Base-by-base conservation (phyloP, 2,888 invertebrate species). In the Eupithecia subumbrata region DNA sequence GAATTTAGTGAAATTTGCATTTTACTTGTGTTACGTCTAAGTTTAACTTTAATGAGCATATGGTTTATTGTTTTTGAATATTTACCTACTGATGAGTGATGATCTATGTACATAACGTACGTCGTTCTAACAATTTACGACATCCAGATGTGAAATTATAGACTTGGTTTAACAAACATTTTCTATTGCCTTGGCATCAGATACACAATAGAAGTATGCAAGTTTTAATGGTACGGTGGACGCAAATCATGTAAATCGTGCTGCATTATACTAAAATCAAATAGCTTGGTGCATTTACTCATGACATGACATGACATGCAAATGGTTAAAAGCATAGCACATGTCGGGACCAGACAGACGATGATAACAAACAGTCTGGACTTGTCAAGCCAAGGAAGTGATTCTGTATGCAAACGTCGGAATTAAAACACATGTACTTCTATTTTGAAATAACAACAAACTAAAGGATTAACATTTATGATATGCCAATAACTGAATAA, bases 221-320 rank as follows among this genome's bases (percentile, higher is more conserved):
- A 72, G 66, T 74, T 74, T 71, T 76, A 74, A 77, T 77, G 70
- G 71, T 63, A 74, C 70, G 70, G 74, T 72, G 67, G 74, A 43
- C 63, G 63, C 77, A 70, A 72, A 74, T 77, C 74, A 77, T 74
- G 70, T 68, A 77, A 77, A 74, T 74, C 66, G 71, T 74, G 2
- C 72, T 67, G 74, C 67, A 74, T 77, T 77, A 60, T 72, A 77
- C 72, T 70, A 72, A 77, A 77, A 70, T 70, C 73, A 72, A 73
- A 76, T 71, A 66, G 69, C 73, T 67, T 43, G 74, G 37, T 77
- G 72, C 72, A 74, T 66, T 71, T 66, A 69, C 66, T 76, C 72
- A 69, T 72, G 72, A 72, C 75, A 80, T 72, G 72, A 72, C 75
- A 80, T 78, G 77, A 76, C 74, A 78, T 72, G 74, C 67, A 69